Evolutionary conservation across 2,888 invertebrate genomes (phyloP), one percentile per base, ranked within the genome.

Genomic region (Salpingus planirostris): DNA sequence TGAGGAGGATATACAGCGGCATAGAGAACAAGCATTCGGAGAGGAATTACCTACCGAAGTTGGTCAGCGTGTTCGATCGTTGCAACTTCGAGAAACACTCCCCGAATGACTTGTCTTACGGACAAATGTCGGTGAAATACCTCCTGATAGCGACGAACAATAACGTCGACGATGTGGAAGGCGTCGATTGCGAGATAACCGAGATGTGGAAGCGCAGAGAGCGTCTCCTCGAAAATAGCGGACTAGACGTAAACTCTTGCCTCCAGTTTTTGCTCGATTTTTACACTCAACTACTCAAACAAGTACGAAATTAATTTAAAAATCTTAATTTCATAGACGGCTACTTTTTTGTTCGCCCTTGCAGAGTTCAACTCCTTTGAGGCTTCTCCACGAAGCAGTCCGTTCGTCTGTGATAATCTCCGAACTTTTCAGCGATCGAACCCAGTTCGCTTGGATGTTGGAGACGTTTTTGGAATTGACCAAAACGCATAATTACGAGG

Each of bases 191-290:
- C 24, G 13, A 35, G 10, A 52, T 57, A 4, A 43, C 45, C 5
- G 38, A 52, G 31, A 38, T 55, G 11, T 63, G 52, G 43, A 47
- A 48, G 13, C 54, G 53, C 26, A 48, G 65, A 15, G 57, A 50
- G 27, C 66, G 66, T 36, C 65, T 68, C 40, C 50, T 70, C 26
- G 62, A 71, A 27, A 66, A 67, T 28, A 76, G 74, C 40, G 81
- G 79, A 7, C 71, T 96, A 21, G 95, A 96, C 65, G 72, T 93
- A 15, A 85, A 87, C 60, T 96, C 95, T 36, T 96, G 95, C 65
- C 66, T 95, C 30, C 90, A 91, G 59, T 82, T 96, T 56, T 70
- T 96, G 11, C 76, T 92, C 60, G 95, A 96, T 62, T 76, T 95
- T 15, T 90, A 89, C 45, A 76, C 85, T 1, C 88, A 91, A 34